Evolutionary conservation across 1,140 invertebrate species (phyloP).

Genomic region (Aricia agestis): DNA sequence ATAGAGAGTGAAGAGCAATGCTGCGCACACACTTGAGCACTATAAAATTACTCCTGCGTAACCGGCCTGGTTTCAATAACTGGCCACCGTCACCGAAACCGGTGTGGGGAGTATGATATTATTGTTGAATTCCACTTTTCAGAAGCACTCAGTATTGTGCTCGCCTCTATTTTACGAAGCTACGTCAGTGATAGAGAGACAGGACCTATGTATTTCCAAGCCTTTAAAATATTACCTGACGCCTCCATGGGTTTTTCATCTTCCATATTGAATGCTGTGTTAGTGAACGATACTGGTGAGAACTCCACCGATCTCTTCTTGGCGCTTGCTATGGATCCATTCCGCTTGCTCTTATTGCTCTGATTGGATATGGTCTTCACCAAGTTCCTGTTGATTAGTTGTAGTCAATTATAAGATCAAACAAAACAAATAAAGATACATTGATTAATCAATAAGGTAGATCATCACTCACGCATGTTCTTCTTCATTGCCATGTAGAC

Average conservation of each 20-base stretch:
- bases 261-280: constrained; percentile 78
- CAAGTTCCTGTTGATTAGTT: constrained; percentile 38
- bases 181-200: too few species aligned
- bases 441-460: too few species aligned
- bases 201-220: too few species aligned
- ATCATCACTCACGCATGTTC: constrained; percentile 23
- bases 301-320: constrained; percentile 70
- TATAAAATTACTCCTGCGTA: too few species aligned
- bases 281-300: constrained; percentile 70
- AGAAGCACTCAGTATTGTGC: too few species aligned
- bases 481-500: constrained; percentile 76
- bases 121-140: too few species aligned
- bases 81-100: too few species aligned
- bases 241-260: constrained; percentile 44
- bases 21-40: too few species aligned
- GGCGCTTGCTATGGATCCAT: constrained; percentile 33
- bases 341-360: constrained; percentile 43
- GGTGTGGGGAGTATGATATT: too few species aligned
- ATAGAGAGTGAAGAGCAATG: too few species aligned
- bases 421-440: neutral
- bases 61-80: too few species aligned
- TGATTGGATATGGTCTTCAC: constrained; percentile 40
- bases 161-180: too few species aligned
- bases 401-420: neutral
- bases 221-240: constrained; percentile 30